Conservation (phyloP, 2,888 invertebrate species). For the Cephus pygmeus region DNA sequence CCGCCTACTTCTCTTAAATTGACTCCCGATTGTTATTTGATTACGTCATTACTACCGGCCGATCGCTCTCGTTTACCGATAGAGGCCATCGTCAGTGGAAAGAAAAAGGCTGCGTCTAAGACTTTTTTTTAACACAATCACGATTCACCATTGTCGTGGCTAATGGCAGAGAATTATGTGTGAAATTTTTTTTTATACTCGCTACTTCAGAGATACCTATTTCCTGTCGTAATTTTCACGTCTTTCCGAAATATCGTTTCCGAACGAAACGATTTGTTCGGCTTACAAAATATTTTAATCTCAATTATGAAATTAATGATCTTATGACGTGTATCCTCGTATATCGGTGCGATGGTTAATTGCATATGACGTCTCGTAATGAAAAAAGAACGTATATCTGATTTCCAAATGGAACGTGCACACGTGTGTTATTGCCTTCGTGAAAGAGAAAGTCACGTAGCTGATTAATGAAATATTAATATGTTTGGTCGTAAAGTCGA, state of each 20-base stretch:
- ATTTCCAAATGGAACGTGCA: neutral
- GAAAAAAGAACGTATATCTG: neutral
- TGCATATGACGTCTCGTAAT: neutral
- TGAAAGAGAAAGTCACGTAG: neutral
- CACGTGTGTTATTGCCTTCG: neutral
- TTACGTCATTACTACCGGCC: constrained; percentile 25
- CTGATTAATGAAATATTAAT: neutral
- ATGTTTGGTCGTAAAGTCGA: neutral
- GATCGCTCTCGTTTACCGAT: constrained; percentile 1
- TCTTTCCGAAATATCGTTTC: neutral
- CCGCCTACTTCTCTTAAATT: constrained; percentile 27
- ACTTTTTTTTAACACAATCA: neutral
- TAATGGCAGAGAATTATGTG: neutral
- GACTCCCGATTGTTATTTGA: constrained; percentile 36
- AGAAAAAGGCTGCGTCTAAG: neutral
- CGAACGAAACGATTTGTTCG: neutral
- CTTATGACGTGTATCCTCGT: neutral
- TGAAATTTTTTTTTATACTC: neutral
- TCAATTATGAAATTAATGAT: neutral
- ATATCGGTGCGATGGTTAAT: neutral
- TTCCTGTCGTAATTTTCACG: neutral
- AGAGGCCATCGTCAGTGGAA: neutral
- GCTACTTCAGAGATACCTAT: neutral
- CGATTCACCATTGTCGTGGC: neutral
- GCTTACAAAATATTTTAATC: neutral